Base-by-base conservation (phyloP, 2,888 invertebrate genomes). In the Biston betularia region DNA sequence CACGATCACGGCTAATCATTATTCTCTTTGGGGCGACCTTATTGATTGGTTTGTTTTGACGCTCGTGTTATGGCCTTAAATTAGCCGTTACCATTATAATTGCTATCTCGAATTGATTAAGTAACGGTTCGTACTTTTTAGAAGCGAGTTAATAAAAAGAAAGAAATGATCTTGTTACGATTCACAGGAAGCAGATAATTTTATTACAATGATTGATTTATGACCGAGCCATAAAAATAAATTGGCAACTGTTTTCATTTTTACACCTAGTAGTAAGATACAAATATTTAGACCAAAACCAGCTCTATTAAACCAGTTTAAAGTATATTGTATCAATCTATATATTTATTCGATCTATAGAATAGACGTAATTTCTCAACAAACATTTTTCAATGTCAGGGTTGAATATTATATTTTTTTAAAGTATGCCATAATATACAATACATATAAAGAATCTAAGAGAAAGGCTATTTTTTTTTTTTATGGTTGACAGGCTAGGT, bases 41-140 rank as follows among this genome's bases (percentile, higher is more conserved):
- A 74, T 74, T 75, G 73, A 76, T 76, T 69, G 69, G 65, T 70
- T 70, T 74, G 74, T 63, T 75, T 74, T 72, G 74, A 68, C 67
- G 70, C 63, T 70, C 72, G 60, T 70, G 70, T 69, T 70, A 71
- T 60, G 34, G 64, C 65, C 59, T 63, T 50, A 58, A 66, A 65
- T 65, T 68, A 68, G 63, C 65, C 63, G 58, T 68, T 68, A 68
- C 64, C 42, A 65, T 60, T 54, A 55, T 62, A 65, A 65, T 60
- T 59, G 63, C 56, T 64, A 56, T 59, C 53, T 38, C 63, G 65
- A 69, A 67, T 73, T 72, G 69, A 72, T 74, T 68, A 62, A 62
- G 49, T 68, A 74, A 73, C 73, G 71, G 73, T 70, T 46, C 34
- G 24, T 61, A 49, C 46, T 63, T 70, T 69, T 66, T 58, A 10